Evolutionary conservation across 2,797 vertebrate genomes (phyloP).

Genomic region (Pteropus rufus): DNA sequence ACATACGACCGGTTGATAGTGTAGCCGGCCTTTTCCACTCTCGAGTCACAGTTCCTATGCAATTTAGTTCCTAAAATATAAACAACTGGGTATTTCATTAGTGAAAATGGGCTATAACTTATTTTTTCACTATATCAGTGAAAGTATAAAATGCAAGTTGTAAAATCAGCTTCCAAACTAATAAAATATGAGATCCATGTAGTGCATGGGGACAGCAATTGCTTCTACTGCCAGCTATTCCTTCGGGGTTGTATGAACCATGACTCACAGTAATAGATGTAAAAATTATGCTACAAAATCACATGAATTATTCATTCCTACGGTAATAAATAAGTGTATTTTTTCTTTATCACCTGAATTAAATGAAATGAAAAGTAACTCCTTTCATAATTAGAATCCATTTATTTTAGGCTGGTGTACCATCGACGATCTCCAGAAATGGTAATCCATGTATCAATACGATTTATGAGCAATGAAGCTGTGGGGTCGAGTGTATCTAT

Average conservation of each 20-base stretch:
- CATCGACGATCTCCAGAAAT: background rate
- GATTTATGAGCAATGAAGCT: background rate
- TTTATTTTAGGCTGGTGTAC: background rate
- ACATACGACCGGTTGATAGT: too few relatives aligned
- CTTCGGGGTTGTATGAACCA: background rate
- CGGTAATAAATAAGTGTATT: background rate
- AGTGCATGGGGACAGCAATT: background rate
- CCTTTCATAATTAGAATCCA: background rate
- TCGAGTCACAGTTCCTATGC: background rate
- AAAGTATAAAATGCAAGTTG: background rate
- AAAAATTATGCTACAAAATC: background rate
- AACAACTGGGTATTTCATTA: background rate
- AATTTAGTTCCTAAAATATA: background rate
- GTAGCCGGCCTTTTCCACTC: background rate
- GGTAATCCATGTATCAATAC: background rate
- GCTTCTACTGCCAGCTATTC: background rate
- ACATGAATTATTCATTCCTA: constrained; percentile 16
- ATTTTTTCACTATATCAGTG: background rate
- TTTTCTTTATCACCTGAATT: background rate
- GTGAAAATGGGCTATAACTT: background rate
- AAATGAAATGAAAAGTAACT: background rate
- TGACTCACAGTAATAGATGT: background rate
- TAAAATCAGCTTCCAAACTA: background rate
- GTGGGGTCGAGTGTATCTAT: background rate
- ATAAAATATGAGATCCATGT: background rate